A percentile compares a stretch with the other conserved stretches of the same genome.
Conservation (phyloP, 1,140 invertebrate genomes). For the Caenorhabditis tropicalis region DNA sequence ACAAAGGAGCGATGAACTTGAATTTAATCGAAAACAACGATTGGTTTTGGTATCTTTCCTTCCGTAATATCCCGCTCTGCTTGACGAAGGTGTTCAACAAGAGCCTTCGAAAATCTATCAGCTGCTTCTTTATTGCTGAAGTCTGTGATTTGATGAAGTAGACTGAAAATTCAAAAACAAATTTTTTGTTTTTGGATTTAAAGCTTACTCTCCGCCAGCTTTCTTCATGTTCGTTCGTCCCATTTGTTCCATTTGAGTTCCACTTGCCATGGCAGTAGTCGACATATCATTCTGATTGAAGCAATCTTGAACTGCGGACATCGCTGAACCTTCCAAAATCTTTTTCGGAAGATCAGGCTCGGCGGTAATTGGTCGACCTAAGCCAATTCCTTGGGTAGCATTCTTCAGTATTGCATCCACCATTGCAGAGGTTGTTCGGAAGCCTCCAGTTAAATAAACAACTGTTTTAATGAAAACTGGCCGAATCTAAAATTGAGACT, state of each 20-base stretch:
- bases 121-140: neutral
- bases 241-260: neutral
- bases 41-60: neutral
- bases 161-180: neutral
- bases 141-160: neutral
- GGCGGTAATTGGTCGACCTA: constrained; percentile 55
- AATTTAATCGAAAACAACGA: neutral
- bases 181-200: neutral
- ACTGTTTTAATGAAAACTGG: constrained; percentile 27
- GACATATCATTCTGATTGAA: neutral
- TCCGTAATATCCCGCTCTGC: neutral
- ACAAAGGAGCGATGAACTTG: too few species aligned
- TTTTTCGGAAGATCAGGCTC: constrained; percentile 49
- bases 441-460: constrained; percentile 59
- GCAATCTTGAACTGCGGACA: neutral
- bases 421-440: constrained; percentile 58
- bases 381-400: constrained; percentile 58
- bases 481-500: constrained; percentile 3
- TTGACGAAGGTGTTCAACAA: neutral
- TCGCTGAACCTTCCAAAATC: neutral
- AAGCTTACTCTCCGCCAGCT: neutral
- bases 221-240: neutral
- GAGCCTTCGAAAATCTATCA: neutral
- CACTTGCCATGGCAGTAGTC: neutral
- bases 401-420: constrained; percentile 50